Conservation (phyloP, 37 sponge, comb jelly and placozoan genomes). For the Eunapius fragilis region DNA sequence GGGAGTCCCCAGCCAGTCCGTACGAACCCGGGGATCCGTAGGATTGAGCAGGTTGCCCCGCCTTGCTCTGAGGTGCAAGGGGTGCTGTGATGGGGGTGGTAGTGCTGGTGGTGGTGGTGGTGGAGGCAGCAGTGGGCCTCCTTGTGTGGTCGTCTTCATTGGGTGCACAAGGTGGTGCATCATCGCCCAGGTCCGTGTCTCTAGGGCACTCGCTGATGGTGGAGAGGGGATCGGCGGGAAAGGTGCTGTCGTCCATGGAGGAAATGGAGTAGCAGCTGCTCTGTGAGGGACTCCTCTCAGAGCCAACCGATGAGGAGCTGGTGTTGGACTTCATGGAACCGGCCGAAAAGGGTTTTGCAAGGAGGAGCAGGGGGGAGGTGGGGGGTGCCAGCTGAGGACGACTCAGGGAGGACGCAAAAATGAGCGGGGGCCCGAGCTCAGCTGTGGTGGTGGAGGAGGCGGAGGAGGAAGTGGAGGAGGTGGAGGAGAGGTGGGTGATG, state of each 20-base stretch:
- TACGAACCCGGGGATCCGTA: not conserved
- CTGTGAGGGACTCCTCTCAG: not conserved
- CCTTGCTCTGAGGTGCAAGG: no score
- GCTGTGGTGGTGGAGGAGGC: not conserved
- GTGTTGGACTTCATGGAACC: not conserved
- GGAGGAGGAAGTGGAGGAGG: not conserved
- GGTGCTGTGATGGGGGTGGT: no score
- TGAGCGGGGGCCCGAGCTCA: conserved; percentile 27
- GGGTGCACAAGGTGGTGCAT: no score
- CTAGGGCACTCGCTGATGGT: not conserved
- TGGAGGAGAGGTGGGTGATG: not conserved
- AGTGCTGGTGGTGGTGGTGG: no score
- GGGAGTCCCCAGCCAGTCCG: not conserved
- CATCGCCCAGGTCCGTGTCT: no score
- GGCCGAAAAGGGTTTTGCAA: not conserved
- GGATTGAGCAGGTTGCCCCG: not conserved
- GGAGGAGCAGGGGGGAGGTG: not conserved
- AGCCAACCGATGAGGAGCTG: not conserved
- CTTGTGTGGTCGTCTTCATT: no score
- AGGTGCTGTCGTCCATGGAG: not conserved
- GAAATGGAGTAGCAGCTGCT: not conserved
- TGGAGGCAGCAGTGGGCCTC: no score
- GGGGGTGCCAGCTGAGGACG: not conserved
- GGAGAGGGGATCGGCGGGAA: not conserved
- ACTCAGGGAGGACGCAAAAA: not conserved